A percentile compares a stretch with the other conserved stretches of the same genome.
Evolutionary conservation across 2,888 invertebrate species (phyloP).

Genomic region (Tubiluchus corallicola): DNA sequence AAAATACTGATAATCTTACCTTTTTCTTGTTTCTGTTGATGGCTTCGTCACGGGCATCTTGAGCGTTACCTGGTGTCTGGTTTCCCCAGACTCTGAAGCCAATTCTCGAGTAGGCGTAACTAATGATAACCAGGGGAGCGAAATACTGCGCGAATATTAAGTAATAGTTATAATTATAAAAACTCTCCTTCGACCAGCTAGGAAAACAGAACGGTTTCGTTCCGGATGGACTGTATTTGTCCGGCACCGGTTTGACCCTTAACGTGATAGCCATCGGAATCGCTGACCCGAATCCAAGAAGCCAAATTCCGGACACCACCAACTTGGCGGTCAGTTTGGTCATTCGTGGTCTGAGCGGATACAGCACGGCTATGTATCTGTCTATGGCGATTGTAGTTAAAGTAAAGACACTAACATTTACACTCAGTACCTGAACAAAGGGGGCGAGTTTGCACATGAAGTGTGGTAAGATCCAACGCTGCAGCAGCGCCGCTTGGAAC

Average conservation of each 20-base stretch:
- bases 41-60: conserved; percentile 54
- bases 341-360: conserved; percentile 39
- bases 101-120: conserved; percentile 61
- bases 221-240: conserved; percentile 12
- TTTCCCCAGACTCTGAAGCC: conserved; percentile 59
- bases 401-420: conserved; percentile 74
- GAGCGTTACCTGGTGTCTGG: conserved; percentile 55
- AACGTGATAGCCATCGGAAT: conserved; percentile 45
- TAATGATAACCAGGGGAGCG: conserved; percentile 58
- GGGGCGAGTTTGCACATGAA: conserved; percentile 77
- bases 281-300: conserved; percentile 38
- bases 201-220: conserved; percentile 15
- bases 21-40: conserved; percentile 62
- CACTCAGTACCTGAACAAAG: conserved; percentile 63
- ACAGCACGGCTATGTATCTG: conserved; percentile 41
- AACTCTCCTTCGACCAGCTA: conserved; percentile 18
- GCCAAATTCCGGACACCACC: conserved; percentile 54
- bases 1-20: no score
- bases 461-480: conserved; percentile 63
- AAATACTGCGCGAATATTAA: conserved; percentile 41
- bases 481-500: conserved; percentile 70
- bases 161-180: conserved; percentile 24
- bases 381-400: conserved; percentile 69
- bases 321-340: conserved; percentile 52
- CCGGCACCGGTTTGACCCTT: conserved; percentile 36